Evolutionary conservation across 2,797 vertebrate species (phyloP), one percentile per base, ranked within the genome.

Genomic region (Rallus crepitans): DNA sequence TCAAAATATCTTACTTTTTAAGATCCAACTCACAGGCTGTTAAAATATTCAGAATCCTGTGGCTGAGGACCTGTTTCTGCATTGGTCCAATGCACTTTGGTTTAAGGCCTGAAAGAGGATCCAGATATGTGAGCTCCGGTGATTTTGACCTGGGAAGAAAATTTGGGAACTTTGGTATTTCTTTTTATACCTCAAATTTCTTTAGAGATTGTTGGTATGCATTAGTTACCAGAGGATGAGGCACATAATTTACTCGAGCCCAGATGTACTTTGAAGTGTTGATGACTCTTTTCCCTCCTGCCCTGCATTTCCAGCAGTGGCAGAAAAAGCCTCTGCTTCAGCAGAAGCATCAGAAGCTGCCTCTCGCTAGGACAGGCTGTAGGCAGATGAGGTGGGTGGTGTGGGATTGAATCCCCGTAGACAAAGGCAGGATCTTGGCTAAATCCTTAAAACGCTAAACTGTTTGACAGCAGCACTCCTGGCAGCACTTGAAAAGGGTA

Each of bases 11-110:
- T 78, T 71, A 30, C 37, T 69, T 93, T 65, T 79, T 23, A 88
- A 78, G 33, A 78, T 86, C 20, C 47, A 81, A 19, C 33, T 78
- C 72, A 45, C 19, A 53, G 60, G 16, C 64, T 91, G 45, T 77
- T 85, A 30, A 93, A 91, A 83, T 94, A 88, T 65, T 94, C 52
- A 69, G 45, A 80, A 53, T 88, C 69, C 59, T 55, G 23, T 91
- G 69, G 16, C 72, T 48, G 18, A 84, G 68, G n/a, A 59, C 6
- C 16, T 9, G 19, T 81, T 85, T 94, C 57, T 83, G 7, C 64
- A 65, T 61, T 63, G 13, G 69, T 87, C 33, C 75, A 72, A 47
- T 40, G 18, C 33, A 24, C 37, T 76, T 82, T 12, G 6, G 28
- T 63, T 2, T 72, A 77, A 78, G 68, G 7, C 47, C 23, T 81